These are phyloP conservation scores for Bradysia coprophila DNA, from an alignment of 1,140 invertebrate genomes.

Conservation along the genomic window DNA sequence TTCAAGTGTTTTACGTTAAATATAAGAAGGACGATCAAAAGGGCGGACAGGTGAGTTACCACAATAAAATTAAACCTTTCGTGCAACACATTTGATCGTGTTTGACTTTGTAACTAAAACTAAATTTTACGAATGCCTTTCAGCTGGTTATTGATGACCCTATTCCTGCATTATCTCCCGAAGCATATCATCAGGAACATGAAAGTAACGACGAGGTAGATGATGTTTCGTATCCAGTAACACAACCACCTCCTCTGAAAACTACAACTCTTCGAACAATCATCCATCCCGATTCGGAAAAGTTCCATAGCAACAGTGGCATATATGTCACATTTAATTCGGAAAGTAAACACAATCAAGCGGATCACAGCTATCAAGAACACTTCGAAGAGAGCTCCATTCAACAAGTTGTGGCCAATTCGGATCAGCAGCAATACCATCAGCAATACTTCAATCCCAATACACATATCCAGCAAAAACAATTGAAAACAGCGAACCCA, in stretches of 20 bases:
- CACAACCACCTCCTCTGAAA: constrained; percentile 38
- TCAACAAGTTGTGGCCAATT: constrained; percentile 32
- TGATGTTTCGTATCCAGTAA: constrained; percentile 60
- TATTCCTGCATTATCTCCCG: constrained; percentile 16
- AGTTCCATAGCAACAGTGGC: constrained; percentile 52
- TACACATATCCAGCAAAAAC: too few species aligned
- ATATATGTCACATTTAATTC: constrained; percentile 57
- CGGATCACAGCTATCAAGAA: constrained; percentile 29
- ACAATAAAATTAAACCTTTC: too few species aligned
- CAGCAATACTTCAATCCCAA: too few species aligned
- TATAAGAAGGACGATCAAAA: constrained; percentile 61
- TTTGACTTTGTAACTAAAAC: too few species aligned
- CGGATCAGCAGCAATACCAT: constrained; percentile 20
- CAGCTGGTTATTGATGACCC: constrained; percentile 2
- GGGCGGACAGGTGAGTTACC: too few species aligned
- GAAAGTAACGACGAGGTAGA: constrained; percentile 44
- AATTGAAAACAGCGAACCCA: too few species aligned
- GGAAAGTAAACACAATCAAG: constrained; percentile 30
- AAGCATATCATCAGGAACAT: constrained; percentile 21
- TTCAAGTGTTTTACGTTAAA: constrained; percentile 78
- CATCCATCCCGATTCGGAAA: constrained; percentile 65
- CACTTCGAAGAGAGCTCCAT: constrained; percentile 34
- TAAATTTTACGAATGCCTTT: too few species aligned
- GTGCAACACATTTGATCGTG: too few species aligned
- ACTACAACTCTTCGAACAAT: constrained; percentile 63